These are phyloP conservation scores for Alcedo quadribrachys DNA, from an alignment of 2,797 vertebrate genomes.

Conservation along the genomic window DNA sequence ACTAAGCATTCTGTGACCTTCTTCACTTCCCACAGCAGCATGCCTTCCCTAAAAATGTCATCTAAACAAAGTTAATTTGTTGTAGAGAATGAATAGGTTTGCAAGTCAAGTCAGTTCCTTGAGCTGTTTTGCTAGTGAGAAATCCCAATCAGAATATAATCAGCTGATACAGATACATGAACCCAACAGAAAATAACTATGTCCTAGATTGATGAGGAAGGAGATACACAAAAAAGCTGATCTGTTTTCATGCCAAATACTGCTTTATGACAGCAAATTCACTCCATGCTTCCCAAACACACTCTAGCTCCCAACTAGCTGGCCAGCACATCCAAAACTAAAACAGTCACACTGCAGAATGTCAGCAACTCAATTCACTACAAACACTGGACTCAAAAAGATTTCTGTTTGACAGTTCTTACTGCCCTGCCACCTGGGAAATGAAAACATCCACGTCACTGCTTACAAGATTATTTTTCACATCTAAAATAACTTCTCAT, in stretches of 20 bases:
- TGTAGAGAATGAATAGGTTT: background rate
- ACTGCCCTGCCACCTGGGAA: background rate
- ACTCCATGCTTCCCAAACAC: background rate
- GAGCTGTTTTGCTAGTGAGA: background rate
- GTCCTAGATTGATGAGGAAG: background rate
- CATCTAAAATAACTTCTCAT: background rate
- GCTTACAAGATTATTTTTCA: background rate
- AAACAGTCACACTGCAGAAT: background rate
- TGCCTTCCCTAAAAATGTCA: background rate
- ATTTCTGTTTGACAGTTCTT: constrained; percentile 34
- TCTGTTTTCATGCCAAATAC: background rate
- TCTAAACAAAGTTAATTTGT: background rate
- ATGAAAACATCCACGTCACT: constrained; percentile 7
- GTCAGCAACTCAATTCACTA: background rate
- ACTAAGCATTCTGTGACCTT: background rate
- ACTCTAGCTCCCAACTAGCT: background rate
- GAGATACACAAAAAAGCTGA: background rate
- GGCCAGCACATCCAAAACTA: background rate
- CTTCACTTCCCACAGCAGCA: background rate
- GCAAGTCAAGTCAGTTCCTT: background rate
- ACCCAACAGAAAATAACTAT: background rate
- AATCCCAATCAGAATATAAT: background rate
- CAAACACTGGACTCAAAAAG: background rate
- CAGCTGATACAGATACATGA: background rate
- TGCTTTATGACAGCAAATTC: background rate